Percentiles rank a stretch among this genome's conserved stretches.
These are phyloP conservation scores for Gandaritis pyraliata DNA, from an alignment of 2,888 invertebrate species.

Conservation along the genomic window DNA sequence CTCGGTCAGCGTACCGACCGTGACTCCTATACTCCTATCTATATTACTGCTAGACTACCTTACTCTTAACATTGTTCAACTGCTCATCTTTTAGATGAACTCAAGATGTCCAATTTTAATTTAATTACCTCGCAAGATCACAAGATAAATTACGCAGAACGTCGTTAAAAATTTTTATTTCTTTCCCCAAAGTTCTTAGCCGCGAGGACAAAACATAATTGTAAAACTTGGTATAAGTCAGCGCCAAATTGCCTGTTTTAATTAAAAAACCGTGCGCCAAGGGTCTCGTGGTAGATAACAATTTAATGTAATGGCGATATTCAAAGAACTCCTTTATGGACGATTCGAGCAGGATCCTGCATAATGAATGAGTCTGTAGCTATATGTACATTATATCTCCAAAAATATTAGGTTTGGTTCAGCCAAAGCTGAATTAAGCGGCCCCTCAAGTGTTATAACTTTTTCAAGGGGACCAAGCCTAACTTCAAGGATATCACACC, in stretches of 20 bases:
- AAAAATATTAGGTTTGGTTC: constrained; percentile 40
- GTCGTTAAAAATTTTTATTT: constrained; percentile 52
- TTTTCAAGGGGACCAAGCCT: constrained; percentile 43
- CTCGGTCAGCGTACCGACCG: constrained; percentile 50
- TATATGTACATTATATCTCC: constrained; percentile 37
- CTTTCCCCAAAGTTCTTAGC: constrained; percentile 53
- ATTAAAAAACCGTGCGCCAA: constrained; percentile 73
- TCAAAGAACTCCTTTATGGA: constrained; percentile 72
- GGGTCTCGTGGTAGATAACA: constrained; percentile 71
- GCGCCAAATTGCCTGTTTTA: constrained; percentile 74
- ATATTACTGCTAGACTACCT: constrained; percentile 30
- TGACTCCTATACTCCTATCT: constrained; percentile 42
- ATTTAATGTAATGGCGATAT: constrained; percentile 75
- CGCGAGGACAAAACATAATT: constrained; percentile 65
- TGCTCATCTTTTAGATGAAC: constrained; percentile 8
- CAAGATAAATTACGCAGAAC: constrained; percentile 42
- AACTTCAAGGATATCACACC: constrained; percentile 45
- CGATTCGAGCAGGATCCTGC: constrained; percentile 64
- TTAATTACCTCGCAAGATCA: constrained; percentile 37
- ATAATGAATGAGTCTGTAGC: constrained; percentile 64
- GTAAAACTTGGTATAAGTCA: constrained; percentile 67
- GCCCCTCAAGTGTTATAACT: constrained; percentile 43
- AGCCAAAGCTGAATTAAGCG: constrained; percentile 37
- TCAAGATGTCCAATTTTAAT: constrained; percentile 32
- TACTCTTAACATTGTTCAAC: constrained; percentile 9